Evolutionary conservation across 2,113 vertebrate species (phyloP).

Genomic region (Heteronetta atricapilla): DNA sequence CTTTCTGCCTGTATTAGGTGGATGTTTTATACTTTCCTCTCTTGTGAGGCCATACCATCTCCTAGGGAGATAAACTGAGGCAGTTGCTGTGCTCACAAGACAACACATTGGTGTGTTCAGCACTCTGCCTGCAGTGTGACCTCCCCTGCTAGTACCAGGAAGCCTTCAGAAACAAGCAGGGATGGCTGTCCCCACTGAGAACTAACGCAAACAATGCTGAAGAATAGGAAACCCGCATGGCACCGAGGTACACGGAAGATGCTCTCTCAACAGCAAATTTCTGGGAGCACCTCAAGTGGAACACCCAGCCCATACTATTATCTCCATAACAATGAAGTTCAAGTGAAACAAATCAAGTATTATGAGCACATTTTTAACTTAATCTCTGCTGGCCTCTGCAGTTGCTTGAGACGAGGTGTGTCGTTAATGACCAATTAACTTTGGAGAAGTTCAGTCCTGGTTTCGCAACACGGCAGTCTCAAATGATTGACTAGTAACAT

Average conservation of each 20-base stretch:
- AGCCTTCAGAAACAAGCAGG: not conserved
- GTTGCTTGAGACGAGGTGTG: not conserved
- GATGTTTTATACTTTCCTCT: not conserved
- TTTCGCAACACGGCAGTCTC: not conserved
- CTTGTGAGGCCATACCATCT: not conserved
- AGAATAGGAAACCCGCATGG: not conserved
- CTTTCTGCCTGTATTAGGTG: not conserved
- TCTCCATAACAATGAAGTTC: not conserved
- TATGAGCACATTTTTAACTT: not conserved
- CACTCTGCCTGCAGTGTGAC: fast-evolving
- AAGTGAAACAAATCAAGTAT: not conserved
- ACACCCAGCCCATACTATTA: fast-evolving
- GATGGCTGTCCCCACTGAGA: not conserved
- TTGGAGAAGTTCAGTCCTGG: not conserved
- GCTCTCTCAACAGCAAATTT: not conserved
- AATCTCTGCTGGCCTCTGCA: not conserved
- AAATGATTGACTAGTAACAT: not conserved
- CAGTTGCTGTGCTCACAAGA: not conserved
- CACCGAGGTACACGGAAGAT: not conserved
- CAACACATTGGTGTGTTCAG: not conserved
- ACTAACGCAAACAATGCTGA: not conserved
- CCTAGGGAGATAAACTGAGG: not conserved
- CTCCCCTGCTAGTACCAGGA: not conserved
- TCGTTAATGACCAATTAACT: not conserved
- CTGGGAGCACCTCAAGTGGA: fast-evolving